phyloP scores from a whole-genome alignment of 2,797 vertebrate species.

The Psittacula echo region DNA sequence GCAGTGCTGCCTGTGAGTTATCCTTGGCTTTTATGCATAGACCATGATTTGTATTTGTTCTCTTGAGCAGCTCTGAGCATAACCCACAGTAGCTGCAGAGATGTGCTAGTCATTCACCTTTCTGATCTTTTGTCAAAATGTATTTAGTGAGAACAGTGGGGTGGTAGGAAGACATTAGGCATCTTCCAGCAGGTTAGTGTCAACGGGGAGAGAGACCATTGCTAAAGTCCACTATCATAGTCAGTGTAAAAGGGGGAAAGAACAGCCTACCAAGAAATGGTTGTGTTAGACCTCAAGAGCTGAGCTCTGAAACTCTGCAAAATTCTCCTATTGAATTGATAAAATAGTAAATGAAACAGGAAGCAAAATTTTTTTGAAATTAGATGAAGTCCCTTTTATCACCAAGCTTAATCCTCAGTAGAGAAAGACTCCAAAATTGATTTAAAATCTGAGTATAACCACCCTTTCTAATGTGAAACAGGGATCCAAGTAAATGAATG shows the following conservation, averaged over 20 bases:
- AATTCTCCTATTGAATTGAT: constrained; percentile 39
- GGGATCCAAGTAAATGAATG: constrained; percentile 72
- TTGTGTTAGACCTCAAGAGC: not conserved
- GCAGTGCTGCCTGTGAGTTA: not conserved
- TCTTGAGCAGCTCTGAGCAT: not conserved
- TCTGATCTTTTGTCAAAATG: constrained; percentile 15
- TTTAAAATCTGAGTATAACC: constrained; percentile 69
- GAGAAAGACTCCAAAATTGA: constrained; percentile 62
- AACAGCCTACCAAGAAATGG: not conserved
- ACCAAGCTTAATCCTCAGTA: constrained; percentile 61
- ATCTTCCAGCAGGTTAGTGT: not conserved
- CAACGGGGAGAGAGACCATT: not conserved
- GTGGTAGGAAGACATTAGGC: not conserved
- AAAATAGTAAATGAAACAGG: constrained; percentile 58
- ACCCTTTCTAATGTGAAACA: constrained; percentile 70
- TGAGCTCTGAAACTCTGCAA: not conserved
- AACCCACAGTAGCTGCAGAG: not conserved
- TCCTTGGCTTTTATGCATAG: not conserved
- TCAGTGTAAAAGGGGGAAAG: not conserved
- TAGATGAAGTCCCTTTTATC: constrained; percentile 70
- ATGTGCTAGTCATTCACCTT: not conserved
- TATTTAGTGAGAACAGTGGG: constrained; percentile 1
- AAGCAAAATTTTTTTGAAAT: constrained; percentile 70
- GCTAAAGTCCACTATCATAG: not conserved
- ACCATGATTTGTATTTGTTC: not conserved